Conservation (phyloP, 2,797 vertebrate genomes). For the Salarias fasciatus region DNA sequence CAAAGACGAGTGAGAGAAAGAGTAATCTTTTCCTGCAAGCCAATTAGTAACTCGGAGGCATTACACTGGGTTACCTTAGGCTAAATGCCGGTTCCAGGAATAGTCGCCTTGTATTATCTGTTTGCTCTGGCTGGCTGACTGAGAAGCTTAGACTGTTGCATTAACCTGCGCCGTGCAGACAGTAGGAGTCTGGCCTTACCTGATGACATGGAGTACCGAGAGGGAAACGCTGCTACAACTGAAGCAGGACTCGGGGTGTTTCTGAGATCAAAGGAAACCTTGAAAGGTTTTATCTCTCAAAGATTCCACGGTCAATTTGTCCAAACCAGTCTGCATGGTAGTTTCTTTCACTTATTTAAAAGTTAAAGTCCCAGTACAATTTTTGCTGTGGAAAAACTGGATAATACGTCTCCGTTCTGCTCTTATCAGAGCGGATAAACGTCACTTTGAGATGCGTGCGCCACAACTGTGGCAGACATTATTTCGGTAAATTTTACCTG, state of each 20-base stretch:
- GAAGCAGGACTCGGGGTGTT: too few species aligned
- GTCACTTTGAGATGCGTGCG: accelerated
- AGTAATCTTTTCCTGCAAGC: constrained; percentile 44
- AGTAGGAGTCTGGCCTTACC: constrained; percentile 33
- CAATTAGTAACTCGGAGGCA: constrained; percentile 49
- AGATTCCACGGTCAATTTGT: too few species aligned
- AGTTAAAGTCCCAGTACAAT: not conserved
- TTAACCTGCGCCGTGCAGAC: constrained; percentile 56
- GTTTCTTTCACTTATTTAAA: not conserved
- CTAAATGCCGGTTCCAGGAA: constrained; percentile 63
- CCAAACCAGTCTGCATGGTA: too few species aligned
- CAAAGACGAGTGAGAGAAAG: constrained; percentile 23
- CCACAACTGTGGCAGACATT: not conserved
- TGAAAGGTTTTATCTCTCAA: not conserved
- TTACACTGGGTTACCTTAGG: constrained; percentile 56
- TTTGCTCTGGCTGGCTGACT: constrained; percentile 35
- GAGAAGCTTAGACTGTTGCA: constrained; percentile 48
- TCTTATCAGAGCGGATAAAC: not conserved
- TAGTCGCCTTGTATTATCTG: constrained; percentile 54
- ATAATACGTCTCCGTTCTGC: not conserved
- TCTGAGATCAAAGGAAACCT: too few species aligned
- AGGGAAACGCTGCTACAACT: not conserved
- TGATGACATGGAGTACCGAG: constrained; percentile 10
- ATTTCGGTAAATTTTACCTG: not conserved
- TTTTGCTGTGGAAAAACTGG: not conserved